Percentiles rank a stretch among this genome's conserved stretches.
Evolutionary conservation across 2,888 invertebrate genomes (phyloP).

Genomic region (Drepana falcataria): DNA sequence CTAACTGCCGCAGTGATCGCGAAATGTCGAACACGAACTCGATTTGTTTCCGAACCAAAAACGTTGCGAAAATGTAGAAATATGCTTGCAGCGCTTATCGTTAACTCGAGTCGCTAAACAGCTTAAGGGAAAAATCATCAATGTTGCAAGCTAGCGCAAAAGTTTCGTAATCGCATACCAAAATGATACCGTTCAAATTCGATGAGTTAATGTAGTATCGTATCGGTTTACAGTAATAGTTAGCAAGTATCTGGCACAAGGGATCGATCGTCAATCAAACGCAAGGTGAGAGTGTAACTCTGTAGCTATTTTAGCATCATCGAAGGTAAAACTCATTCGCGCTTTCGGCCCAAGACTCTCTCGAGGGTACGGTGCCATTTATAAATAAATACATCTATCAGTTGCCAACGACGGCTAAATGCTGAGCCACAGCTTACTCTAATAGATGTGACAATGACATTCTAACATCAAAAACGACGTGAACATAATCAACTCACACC

Average conservation of each 20-base stretch:
- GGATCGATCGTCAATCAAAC: conserved; percentile 78
- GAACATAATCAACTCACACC: conserved; percentile 8
- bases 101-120: conserved; percentile 24
- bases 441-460: conserved; percentile 35
- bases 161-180: conserved; percentile 37
- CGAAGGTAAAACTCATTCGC: conserved; percentile 77
- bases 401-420: conserved; percentile 56
- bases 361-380: conserved; percentile 69
- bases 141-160: conserved; percentile 26
- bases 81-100: conserved; percentile 44
- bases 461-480: conserved; percentile 27
- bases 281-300: conserved; percentile 77
- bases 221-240: conserved; percentile 60
- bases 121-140: conserved; percentile 40
- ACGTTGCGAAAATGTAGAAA: conserved; percentile 67
- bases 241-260: conserved; percentile 75
- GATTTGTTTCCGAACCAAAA: conserved; percentile 62
- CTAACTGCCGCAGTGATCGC: conserved; percentile 69
- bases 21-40: conserved; percentile 76
- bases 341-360: conserved; percentile 75
- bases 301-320: conserved; percentile 74
- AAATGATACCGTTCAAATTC: conserved; percentile 30
- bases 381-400: conserved; percentile 69
- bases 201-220: conserved; percentile 36
- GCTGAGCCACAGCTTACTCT: conserved; percentile 42